Base-by-base conservation (phyloP, 2,797 vertebrate species). In the Platyrinchus mystaceus region DNA sequence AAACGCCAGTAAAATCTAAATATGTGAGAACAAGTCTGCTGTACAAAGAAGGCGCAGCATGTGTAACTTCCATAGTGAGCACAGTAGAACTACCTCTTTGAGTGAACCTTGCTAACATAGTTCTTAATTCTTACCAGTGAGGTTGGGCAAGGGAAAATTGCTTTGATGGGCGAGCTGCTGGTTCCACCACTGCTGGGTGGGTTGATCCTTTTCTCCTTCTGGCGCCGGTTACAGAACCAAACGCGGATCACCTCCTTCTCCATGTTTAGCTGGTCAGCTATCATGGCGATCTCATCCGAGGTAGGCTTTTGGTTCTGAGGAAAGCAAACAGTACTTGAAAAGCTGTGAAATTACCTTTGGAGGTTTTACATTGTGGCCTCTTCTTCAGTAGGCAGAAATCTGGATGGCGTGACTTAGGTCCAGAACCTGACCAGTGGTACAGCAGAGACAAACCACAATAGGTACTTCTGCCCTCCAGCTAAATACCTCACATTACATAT, bases 281-380 rank as follows among this genome's bases (percentile, higher is more conserved):
- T 99, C 99, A 99, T 99, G 98, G 99, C 99, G 98, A 99, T 99
- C 98, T 99, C 99, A 97, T 99, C 99, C 98, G 99, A 99, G 99
- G 99, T 99, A 99, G 99, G 99, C 99, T 99, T 99, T 99, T 99
- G 99, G 98, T 99, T 99, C 99, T 99, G 98, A 97, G 98, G 76
- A 90, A 91, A 85, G 82, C 55, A 95, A 94, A 90, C 0, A 0
- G 15, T 3, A 49, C 60, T 86, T 94, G 30, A 90, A 79, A 67
- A 77, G 52, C 36, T 85, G 69, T 74, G 85, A 76, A 59, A 85
- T 39, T 36, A 66, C 39, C 55, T 84, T 66, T 17, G 60, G 13
- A 77, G 58, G 26, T 50, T 79, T 39, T 71, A 50, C n/a, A 30
- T 23, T 22, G 68, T 3, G 62, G 59, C 20, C 64, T 4, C 36